These are phyloP conservation scores for Drosophila antonietae DNA, from an alignment of 2,888 invertebrate genomes.

Conservation along the genomic window DNA sequence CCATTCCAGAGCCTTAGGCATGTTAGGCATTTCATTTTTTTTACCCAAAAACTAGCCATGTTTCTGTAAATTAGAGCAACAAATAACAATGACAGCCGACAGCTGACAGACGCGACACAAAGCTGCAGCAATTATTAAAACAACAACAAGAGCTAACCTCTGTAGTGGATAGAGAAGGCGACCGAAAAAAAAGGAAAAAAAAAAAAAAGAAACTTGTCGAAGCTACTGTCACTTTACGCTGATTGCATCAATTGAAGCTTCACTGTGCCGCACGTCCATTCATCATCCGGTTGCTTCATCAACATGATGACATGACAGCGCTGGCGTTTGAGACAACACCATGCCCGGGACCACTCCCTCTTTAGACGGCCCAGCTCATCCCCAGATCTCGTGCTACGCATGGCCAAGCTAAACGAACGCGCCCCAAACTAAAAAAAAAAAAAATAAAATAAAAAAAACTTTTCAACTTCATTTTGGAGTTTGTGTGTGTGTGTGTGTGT, in stretches of 20 bases:
- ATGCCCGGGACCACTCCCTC: not conserved
- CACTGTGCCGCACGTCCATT: constrained; percentile 80
- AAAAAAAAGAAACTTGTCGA: constrained; percentile 24
- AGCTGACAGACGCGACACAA: constrained; percentile 54
- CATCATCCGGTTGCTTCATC: constrained; percentile 81
- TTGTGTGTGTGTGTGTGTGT: constrained; percentile 27
- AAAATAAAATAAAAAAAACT: constrained; percentile 49
- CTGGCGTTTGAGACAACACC: constrained; percentile 61
- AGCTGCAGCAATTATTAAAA: constrained; percentile 47
- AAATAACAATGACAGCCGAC: constrained; percentile 35
- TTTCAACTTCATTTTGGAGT: constrained; percentile 72
- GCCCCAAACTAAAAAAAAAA: constrained; percentile 47
- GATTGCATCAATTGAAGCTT: constrained; percentile 80
- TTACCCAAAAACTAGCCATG: constrained; percentile 28
- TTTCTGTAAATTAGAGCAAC: constrained; percentile 22
- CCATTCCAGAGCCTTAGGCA: not conserved
- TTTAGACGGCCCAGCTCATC: not conserved
- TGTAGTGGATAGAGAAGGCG: not conserved
- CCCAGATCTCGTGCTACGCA: constrained; percentile 58
- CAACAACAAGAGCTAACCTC: not conserved
- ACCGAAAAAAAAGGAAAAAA: constrained; percentile 25
- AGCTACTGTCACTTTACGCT: constrained; percentile 79
- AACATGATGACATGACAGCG: constrained; percentile 79
- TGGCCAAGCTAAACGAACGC: constrained; percentile 69
- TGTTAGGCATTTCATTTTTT: not conserved